Evolutionary conservation across 2,113 vertebrate genomes (phyloP).

Genomic region (Sander vitreus): DNA sequence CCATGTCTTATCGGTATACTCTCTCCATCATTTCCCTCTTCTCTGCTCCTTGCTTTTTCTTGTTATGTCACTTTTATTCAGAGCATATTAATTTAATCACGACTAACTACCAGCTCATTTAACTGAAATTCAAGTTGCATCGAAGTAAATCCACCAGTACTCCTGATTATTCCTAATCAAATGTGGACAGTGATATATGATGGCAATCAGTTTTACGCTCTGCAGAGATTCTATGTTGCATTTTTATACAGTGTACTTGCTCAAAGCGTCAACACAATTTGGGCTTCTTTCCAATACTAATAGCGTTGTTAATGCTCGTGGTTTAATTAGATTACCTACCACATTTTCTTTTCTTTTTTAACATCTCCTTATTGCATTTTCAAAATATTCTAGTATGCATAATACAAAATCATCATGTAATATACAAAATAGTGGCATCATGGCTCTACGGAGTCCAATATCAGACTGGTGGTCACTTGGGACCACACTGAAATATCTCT

Average conservation of each 20-base stretch:
- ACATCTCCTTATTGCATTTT: too few relatives aligned
- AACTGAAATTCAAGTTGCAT: not conserved
- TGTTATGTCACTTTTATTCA: not conserved
- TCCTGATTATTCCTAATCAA: not conserved
- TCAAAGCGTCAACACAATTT: not conserved
- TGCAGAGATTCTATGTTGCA: not conserved
- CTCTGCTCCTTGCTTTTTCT: not conserved
- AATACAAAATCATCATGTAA: too few relatives aligned
- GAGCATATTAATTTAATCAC: not conserved
- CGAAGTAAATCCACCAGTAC: not conserved
- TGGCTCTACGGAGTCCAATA: too few relatives aligned
- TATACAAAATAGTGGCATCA: too few relatives aligned
- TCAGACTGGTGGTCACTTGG: too few relatives aligned
- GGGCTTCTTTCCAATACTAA: not conserved
- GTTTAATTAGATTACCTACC: not conserved
- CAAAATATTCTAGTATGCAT: too few relatives aligned
- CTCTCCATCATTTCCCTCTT: constrained; percentile 3
- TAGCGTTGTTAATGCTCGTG: not conserved
- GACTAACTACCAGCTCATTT: not conserved
- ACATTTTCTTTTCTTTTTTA: not conserved
- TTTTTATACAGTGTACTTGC: too few relatives aligned
- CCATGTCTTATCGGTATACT: constrained; percentile 5
- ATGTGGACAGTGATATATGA: not conserved
- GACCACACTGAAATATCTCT: too few relatives aligned
- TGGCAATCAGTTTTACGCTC: not conserved